Evolutionary conservation across 2,888 invertebrate species (phyloP).

Genomic region (Dendrolimus pini): DNA sequence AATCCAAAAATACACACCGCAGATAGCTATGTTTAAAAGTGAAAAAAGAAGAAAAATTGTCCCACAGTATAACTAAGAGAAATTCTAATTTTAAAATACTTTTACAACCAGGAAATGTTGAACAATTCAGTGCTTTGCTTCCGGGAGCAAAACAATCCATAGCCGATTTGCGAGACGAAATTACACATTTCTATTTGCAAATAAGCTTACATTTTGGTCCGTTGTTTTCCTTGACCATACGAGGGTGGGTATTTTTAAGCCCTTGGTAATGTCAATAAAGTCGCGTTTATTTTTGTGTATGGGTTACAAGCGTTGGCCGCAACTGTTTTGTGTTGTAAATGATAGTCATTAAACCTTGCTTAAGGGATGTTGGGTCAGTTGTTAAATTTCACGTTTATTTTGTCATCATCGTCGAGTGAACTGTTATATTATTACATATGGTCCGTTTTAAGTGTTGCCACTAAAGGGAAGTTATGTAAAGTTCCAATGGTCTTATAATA

Average conservation of each 20-base stretch:
- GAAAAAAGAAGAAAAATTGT: too few relatives aligned
- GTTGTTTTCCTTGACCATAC: background rate
- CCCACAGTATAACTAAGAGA: too few relatives aligned
- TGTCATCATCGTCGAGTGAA: background rate
- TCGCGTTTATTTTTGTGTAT: background rate
- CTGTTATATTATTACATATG: background rate
- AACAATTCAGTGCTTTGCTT: too few relatives aligned
- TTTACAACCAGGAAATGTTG: too few relatives aligned
- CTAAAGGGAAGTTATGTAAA: background rate
- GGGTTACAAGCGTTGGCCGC: background rate
- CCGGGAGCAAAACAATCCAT: background rate
- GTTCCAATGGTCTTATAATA: too few relatives aligned
- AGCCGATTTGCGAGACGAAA: background rate
- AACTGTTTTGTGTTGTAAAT: background rate
- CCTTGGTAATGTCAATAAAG: background rate
- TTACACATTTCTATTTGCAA: background rate
- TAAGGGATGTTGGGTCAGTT: background rate
- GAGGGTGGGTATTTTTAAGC: background rate
- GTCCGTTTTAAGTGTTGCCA: background rate
- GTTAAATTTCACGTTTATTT: background rate
- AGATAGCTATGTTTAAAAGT: too few relatives aligned
- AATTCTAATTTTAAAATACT: too few relatives aligned
- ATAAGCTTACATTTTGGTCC: background rate
- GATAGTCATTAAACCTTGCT: background rate
- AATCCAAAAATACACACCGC: too few relatives aligned